Base-by-base conservation (phyloP, 2,888 invertebrate species). In the Panzeria rudis region DNA sequence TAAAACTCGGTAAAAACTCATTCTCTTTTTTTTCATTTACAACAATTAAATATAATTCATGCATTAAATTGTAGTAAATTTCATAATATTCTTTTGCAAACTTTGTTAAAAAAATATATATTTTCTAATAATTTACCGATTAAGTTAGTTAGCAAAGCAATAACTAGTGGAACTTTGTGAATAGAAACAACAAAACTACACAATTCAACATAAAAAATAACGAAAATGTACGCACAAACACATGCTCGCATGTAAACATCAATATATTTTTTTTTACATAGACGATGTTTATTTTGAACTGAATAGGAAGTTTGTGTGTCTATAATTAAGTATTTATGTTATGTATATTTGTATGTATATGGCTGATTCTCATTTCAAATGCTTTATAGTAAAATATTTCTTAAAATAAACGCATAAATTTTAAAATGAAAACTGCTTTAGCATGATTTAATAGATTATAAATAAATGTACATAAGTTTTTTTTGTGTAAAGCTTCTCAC, bases 281-380 rank as follows among this genome's bases (percentile, higher is more conserved):
- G 17, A 47, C 9, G 7, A 38, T 54, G 41, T 66, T 25, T 44
- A 23, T 44, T 61, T 61, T 44, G 20, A 76, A 54, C 54, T 76
- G 32, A 47, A 62, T 66, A 68, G 76, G 76, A 76, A 76, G 76
- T 76, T 54, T 32, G 9, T 29, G 25, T 66, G 54, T 23, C 23
- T 44, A 66, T 66, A 29, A 61, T n/a, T 32, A 41, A 41, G 13
- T 50, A 6, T 23, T 32, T 32, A 59, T 4, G 9, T n/a, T 5
- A 29, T 29, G 29, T 29, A n/a, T n/a, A n/a, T n/a, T n/a, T 35
- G 35, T 35, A 35, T 35, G 35, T 29, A 29, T n/a, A n/a, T n/a
- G n/a, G n/a, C n/a, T n/a, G n/a, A n/a, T n/a, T n/a, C n/a, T n/a
- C n/a, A n/a, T n/a, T n/a, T n/a, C n/a, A n/a, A n/a, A n/a, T n/a